Conservation (phyloP, 2,888 invertebrate species). For the Petrolisthes manimaculis region DNA sequence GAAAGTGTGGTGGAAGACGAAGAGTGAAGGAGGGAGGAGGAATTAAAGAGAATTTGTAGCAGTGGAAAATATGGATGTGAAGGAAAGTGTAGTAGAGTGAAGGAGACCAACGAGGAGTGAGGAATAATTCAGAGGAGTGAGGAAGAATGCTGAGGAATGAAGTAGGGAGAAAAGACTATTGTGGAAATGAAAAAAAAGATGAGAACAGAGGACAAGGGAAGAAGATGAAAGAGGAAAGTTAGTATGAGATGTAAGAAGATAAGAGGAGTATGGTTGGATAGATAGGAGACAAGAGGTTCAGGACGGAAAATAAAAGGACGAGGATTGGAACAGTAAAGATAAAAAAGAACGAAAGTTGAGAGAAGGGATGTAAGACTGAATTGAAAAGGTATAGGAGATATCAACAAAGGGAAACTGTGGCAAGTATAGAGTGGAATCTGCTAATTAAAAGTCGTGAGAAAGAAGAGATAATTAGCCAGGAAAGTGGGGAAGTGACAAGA, state of each 20-base stretch:
- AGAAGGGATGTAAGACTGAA: neutral
- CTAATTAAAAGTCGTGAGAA: no score
- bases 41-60: neutral
- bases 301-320: neutral
- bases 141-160: neutral
- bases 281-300: neutral
- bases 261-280: neutral
- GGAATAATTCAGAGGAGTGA: neutral
- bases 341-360: neutral
- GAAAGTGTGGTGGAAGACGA: neutral
- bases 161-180: neutral
- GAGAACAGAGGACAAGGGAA: neutral
- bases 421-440: no score
- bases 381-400: no score
- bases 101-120: neutral
- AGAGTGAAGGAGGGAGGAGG: neutral
- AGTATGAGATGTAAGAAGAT: no score
- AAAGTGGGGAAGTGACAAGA: no score
- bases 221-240: neutral
- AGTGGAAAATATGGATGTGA: no score
- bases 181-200: neutral
- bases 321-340: neutral
- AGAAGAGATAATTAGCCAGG: no score
- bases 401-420: no score
- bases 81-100: no score